Evolutionary conservation across 1,140 invertebrate genomes (phyloP).

Genomic region (Drosophila watanabei): DNA sequence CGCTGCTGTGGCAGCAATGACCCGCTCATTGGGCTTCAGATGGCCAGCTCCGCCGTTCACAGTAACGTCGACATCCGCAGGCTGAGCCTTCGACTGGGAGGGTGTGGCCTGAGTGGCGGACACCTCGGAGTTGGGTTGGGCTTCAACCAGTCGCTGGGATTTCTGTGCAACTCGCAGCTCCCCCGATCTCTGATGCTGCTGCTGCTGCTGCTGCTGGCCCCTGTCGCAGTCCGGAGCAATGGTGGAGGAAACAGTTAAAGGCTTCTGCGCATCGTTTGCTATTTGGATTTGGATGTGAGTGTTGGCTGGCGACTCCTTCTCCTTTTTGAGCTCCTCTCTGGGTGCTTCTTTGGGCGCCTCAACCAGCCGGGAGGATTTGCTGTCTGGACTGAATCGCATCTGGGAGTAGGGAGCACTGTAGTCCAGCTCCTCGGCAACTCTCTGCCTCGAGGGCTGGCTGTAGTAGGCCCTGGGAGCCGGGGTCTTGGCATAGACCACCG

Average conservation of each 20-base stretch:
- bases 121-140: constrained; percentile 86
- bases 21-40: constrained; percentile 85
- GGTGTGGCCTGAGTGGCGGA: constrained; percentile 86
- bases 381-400: constrained; percentile 70
- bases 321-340: constrained; percentile 4
- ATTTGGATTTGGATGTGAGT: constrained; percentile 79
- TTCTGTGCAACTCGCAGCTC: constrained; percentile 24
- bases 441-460: constrained; percentile 46
- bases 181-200: constrained; percentile 18
- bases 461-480: constrained; percentile 50
- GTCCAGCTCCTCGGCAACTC: constrained; percentile 64
- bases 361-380: constrained; percentile 49
- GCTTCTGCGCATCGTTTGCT: constrained; percentile 58
- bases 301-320: constrained; percentile 28
- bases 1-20: constrained; percentile 88
- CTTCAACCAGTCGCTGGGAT: constrained; percentile 69
- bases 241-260: constrained; percentile 62
- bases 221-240: constrained; percentile 68
- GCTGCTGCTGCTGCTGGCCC: constrained; percentile 28
- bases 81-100: constrained; percentile 43
- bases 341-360: constrained; percentile 26
- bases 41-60: constrained; percentile 67
- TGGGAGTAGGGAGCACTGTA: constrained; percentile 80
- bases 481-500: constrained; percentile 67
- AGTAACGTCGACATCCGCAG: constrained; percentile 66